A percentile compares a stretch with the other conserved stretches of the same genome.
Conservation (phyloP, 2,113 vertebrate species). For the Amphilophus citrinellus region DNA sequence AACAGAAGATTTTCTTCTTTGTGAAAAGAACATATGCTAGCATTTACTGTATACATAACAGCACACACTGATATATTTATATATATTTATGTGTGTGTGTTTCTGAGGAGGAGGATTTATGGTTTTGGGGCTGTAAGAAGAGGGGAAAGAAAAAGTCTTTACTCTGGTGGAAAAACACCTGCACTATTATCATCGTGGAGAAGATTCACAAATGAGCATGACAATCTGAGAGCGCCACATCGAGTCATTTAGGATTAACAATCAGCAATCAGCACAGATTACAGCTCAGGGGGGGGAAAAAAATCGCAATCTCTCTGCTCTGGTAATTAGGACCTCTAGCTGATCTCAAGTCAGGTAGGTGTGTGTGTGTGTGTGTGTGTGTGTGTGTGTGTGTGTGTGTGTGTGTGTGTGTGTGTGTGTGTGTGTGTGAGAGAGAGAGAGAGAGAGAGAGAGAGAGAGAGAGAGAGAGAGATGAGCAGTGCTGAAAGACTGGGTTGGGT, state of each 20-base stretch:
- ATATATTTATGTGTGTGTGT: background rate
- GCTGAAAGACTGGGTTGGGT: background rate
- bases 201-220: conserved; percentile 17
- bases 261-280: conserved; percentile 47
- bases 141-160: background rate
- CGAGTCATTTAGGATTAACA: conserved; percentile 40
- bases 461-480: background rate
- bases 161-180: conserved; percentile 16
- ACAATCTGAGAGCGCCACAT: background rate
- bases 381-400: background rate
- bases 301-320: background rate
- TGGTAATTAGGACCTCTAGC: conserved; percentile 21
- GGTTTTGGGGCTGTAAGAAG: background rate
- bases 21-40: background rate
- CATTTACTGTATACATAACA: background rate
- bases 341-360: background rate
- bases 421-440: background rate
- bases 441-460: background rate
- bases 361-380: background rate
- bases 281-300: background rate
- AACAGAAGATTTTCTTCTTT: background rate
- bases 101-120: background rate
- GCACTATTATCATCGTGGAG: conserved; percentile 22
- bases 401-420: too few species aligned
- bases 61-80: background rate